Conservation (phyloP, 2,113 vertebrate genomes). For the Loxodonta africana region DNA sequence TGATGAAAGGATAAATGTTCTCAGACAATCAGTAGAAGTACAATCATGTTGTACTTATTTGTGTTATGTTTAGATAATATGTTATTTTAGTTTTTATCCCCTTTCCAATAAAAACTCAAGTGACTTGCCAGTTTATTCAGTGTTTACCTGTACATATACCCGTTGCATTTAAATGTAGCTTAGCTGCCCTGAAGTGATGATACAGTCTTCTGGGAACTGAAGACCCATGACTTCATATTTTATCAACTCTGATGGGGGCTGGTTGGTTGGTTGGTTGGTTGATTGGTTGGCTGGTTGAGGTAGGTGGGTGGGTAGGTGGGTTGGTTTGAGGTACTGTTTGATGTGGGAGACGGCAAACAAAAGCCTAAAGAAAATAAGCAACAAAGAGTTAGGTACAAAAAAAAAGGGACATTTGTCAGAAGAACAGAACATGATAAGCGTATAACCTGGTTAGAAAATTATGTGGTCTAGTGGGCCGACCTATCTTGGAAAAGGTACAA, state of each 20-base stretch:
- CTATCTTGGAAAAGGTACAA: no score
- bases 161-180: background rate
- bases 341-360: background rate
- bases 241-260: background rate
- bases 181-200: background rate
- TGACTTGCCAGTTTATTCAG: background rate
- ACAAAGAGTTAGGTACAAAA: background rate
- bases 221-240: background rate
- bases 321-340: background rate
- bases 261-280: background rate
- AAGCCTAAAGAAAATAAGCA: background rate
- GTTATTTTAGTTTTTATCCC: conserved; percentile 19
- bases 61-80: conserved; percentile 31
- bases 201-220: background rate
- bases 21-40: background rate
- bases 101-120: conserved; percentile 44
- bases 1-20: background rate
- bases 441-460: background rate
- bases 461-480: background rate
- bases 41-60: conserved; percentile 20
- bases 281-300: background rate
- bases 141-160: background rate
- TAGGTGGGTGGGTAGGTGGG: no score
- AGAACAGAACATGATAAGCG: background rate
- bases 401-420: background rate